phyloP scores from a whole-genome alignment of 2,888 invertebrate species.

The Idaea aversata region DNA sequence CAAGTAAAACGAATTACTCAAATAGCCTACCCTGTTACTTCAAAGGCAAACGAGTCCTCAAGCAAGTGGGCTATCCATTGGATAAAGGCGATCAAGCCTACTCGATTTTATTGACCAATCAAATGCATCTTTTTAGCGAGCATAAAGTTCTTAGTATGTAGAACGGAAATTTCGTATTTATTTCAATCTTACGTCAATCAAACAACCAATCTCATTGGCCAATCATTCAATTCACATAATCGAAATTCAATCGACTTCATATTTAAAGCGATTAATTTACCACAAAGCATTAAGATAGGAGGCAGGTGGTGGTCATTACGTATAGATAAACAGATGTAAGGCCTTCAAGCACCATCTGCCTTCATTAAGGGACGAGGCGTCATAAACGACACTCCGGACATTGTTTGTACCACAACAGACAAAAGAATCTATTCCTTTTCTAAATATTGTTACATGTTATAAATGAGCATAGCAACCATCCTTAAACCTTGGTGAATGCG shows the following conservation, averaged over 20 bases:
- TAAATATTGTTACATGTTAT: conserved; percentile 36
- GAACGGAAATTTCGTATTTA: too few relatives aligned
- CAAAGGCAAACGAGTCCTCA: too few relatives aligned
- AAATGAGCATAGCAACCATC: conserved; percentile 23
- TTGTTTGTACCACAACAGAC: conserved; percentile 56
- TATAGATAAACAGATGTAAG: conserved; percentile 2
- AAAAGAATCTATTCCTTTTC: conserved; percentile 29
- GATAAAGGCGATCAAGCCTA: too few relatives aligned
- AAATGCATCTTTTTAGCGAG: too few relatives aligned
- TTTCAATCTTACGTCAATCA: not conserved
- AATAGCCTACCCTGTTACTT: not conserved
- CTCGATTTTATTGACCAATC: too few relatives aligned
- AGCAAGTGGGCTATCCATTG: too few relatives aligned
- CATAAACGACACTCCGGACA: conserved; percentile 61
- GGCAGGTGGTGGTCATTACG: conserved; percentile 22
- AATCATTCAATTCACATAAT: not conserved
- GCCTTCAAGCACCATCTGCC: conserved; percentile 50
- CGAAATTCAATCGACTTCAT: not conserved
- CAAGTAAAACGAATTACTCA: not conserved
- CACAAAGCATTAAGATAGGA: not conserved
- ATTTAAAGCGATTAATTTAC: not conserved
- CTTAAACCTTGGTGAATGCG: conserved; percentile 38
- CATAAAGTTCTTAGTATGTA: too few relatives aligned
- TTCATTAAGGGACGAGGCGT: conserved; percentile 52
- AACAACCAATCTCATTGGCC: not conserved